Conservation (phyloP, 2,797 vertebrate species). For the Pyrocephalus nanus region DNA sequence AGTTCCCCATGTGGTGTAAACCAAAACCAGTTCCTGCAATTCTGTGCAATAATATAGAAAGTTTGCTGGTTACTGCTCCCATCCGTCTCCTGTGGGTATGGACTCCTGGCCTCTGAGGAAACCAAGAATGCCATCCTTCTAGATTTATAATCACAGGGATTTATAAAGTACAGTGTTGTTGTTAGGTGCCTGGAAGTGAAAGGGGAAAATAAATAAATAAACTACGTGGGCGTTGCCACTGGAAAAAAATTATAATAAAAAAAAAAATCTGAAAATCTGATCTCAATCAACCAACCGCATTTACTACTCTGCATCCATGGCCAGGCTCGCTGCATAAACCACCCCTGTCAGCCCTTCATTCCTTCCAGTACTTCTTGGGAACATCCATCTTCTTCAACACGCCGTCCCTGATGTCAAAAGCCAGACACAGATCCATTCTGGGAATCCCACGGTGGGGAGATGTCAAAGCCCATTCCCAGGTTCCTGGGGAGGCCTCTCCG, state of each 20-base stretch:
- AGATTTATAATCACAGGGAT: slow-evolving; percentile 43
- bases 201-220: slow-evolving; percentile 58
- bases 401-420: slow-evolving; percentile 37
- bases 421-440: slow-evolving; percentile 66
- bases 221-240: background rate
- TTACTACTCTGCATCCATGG: slow-evolving; percentile 1
- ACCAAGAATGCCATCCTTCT: slow-evolving; percentile 45
- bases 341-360: slow-evolving; percentile 8
- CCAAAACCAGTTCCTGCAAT: slow-evolving; percentile 66
- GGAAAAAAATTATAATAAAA: background rate
- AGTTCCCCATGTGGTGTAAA: background rate
- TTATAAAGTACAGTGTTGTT: slow-evolving; percentile 15
- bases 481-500: slow-evolving; percentile 60
- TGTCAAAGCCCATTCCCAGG: slow-evolving; percentile 64
- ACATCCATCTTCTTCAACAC: slow-evolving; percentile 64
- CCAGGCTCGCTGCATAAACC: slow-evolving; percentile 27
- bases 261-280: slow-evolving; percentile 6
- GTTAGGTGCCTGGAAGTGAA: slow-evolving; percentile 20
- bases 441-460: slow-evolving; percentile 50
- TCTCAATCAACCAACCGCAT: slow-evolving; percentile 46
- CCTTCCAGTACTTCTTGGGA: slow-evolving; percentile 39
- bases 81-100: slow-evolving; percentile 28
- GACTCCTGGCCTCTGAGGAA: slow-evolving; percentile 10
- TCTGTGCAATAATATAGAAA: slow-evolving; percentile 48
- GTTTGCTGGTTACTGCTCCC: slow-evolving; percentile 12